These are phyloP conservation scores for Oceanodroma leucorhoa DNA, from an alignment of 2,797 vertebrate genomes.

Conservation along the genomic window DNA sequence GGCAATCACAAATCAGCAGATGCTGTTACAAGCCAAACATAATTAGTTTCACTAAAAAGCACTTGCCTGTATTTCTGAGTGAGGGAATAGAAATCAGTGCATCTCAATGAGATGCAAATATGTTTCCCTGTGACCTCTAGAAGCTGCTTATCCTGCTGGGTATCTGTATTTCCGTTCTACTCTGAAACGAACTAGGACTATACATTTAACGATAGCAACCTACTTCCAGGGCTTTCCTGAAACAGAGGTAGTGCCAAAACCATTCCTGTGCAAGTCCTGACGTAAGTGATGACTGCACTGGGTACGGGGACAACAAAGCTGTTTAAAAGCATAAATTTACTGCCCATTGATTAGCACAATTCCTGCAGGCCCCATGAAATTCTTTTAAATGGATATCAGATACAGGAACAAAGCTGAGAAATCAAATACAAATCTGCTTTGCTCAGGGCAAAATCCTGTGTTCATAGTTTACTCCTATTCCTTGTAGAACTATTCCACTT, in stretches of 20 bases:
- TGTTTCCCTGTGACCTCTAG: not conserved
- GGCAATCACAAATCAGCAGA: not conserved
- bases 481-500: not conserved
- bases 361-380: constrained; percentile 13
- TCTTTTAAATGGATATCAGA: constrained; percentile 47
- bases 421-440: constrained; percentile 24
- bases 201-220: not conserved
- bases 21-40: not conserved
- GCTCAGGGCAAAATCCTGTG: not conserved
- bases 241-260: not conserved
- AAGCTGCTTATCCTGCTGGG: not conserved
- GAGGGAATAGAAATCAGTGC: not conserved
- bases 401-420: constrained; percentile 54
- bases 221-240: not conserved
- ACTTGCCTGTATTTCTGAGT: not conserved
- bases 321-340: constrained; percentile 36
- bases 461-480: not conserved
- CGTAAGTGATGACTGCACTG: not conserved
- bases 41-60: not conserved
- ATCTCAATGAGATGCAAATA: not conserved
- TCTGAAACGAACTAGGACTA: not conserved
- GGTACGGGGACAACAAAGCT: not conserved
- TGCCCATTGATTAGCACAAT: constrained; percentile 53
- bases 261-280: not conserved
- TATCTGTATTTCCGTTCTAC: not conserved